A percentile compares a stretch with the other conserved stretches of the same genome.
Evolutionary conservation across 2,888 invertebrate species (phyloP).

Genomic region (Rhorus exstirpatorius): DNA sequence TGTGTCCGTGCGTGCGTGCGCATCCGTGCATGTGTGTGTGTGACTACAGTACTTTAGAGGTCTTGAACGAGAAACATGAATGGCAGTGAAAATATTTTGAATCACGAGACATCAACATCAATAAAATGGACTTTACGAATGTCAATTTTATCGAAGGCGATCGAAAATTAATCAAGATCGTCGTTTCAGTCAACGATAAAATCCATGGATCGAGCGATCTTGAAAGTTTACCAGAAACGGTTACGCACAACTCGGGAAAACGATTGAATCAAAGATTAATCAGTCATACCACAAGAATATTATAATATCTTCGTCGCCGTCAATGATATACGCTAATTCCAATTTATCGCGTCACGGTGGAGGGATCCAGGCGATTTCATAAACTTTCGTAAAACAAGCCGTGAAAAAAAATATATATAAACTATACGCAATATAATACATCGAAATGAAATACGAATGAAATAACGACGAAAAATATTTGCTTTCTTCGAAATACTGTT

Average conservation of each 20-base stretch:
- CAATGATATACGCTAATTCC: slow-evolving; percentile 22
- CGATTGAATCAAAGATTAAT: slow-evolving; percentile 29
- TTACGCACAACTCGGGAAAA: background rate
- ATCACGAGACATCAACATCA: background rate
- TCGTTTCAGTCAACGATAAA: background rate
- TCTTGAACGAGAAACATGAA: background rate
- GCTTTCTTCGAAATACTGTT: too few relatives aligned
- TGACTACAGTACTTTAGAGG: too few relatives aligned
- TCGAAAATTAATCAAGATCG: background rate
- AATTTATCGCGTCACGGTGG: slow-evolving; percentile 8
- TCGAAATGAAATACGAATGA: too few relatives aligned
- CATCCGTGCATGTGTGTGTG: too few relatives aligned
- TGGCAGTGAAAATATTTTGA: too few relatives aligned
- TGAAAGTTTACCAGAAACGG: background rate
- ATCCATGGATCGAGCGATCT: too few relatives aligned
- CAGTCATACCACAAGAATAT: slow-evolving; percentile 4
- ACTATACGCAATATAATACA: too few relatives aligned
- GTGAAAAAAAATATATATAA: too few relatives aligned
- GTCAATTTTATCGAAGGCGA: background rate
- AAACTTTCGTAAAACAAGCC: slow-evolving; percentile 12
- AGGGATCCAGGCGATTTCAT: background rate
- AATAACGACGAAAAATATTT: too few relatives aligned
- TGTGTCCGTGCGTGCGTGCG: too few relatives aligned
- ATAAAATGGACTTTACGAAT: too few relatives aligned
- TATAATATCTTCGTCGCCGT: slow-evolving; percentile 10